Base-by-base conservation (phyloP, 1,140 invertebrate species). In the Nymphalis io region DNA sequence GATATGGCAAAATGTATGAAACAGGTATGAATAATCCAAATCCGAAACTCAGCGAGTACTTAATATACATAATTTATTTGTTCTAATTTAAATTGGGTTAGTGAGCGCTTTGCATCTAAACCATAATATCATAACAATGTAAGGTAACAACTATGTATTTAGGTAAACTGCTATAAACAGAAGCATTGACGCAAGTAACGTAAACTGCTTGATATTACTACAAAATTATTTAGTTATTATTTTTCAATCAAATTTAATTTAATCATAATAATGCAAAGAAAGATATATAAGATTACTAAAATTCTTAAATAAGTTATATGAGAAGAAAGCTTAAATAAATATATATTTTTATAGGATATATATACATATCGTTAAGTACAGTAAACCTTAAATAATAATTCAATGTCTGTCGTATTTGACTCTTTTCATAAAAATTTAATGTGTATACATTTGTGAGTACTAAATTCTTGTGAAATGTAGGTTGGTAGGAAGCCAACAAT, bases 401-500 rank as follows among this genome's bases (percentile, higher is more conserved):
- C 27, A 33, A 8, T 8, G 27, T 33, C 27, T 0, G 23, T 27
- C 23, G 27, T 46, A n/a, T 18, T 18, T 46, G 6, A 42, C 4
- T 42, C 40, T 2, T 13, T 11, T 15, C 13, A 42, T 12, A 42
- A 42, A 42, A 44, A n/a, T n/a, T 60, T 10, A 60, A 60, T 46
- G 40, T 38, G 12, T 44, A 21, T 20, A 51, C 13, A 58, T 63
- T 40, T 60, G 38, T 63, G 64, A 2, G 40, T 42, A 68, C 33
- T 73, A 74, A 68, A 72, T 68, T 60, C 42, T 44, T 55, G 46
- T 63, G 20, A 70, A 65, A 67, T 58, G 16, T 57, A 33, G 39
- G 48, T 75, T 76, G 74, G 74, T 70, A 53, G 57, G 20, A 60
- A 67, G 74, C 74, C 74, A 75, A 68, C 62, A 48, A 67, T 68